Evolutionary conservation across 2,888 invertebrate genomes (phyloP).

Genomic region (Eristalis arbustorum): DNA sequence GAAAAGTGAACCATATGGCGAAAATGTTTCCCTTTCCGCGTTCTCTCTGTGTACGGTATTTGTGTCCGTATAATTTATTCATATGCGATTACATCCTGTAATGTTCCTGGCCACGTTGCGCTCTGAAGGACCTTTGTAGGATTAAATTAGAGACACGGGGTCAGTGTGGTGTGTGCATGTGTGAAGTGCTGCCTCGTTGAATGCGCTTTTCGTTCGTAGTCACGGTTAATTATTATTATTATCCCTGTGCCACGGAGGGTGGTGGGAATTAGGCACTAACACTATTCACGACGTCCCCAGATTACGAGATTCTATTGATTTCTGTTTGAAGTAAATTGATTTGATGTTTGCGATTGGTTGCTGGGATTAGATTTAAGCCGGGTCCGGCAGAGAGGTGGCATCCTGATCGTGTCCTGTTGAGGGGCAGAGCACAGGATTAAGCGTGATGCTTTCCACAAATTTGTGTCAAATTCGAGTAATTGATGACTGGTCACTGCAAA

Average conservation of each 20-base stretch:
- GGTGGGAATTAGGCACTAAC: slow-evolving; percentile 39
- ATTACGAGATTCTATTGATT: slow-evolving; percentile 52
- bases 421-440: neutral
- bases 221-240: slow-evolving; percentile 56
- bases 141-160: slow-evolving; percentile 54
- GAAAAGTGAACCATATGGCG: slow-evolving; percentile 68
- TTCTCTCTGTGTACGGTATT: slow-evolving; percentile 35
- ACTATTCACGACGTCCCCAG: slow-evolving; percentile 45
- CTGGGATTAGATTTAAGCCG: slow-evolving; percentile 33
- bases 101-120: slow-evolving; percentile 72
- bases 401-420: neutral
- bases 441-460: neutral
- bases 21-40: slow-evolving; percentile 57
- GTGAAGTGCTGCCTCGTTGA: slow-evolving; percentile 21
- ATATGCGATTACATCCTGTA: slow-evolving; percentile 80
- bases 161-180: slow-evolving; percentile 19
- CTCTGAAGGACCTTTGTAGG: slow-evolving; percentile 43
- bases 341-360: slow-evolving; percentile 38
- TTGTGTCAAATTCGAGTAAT: slow-evolving; percentile 5
- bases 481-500: slow-evolving; percentile 1
- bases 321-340: slow-evolving; percentile 52
- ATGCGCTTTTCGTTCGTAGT: slow-evolving; percentile 65
- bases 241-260: slow-evolving; percentile 7
- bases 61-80: slow-evolving; percentile 78
- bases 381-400: neutral